phyloP scores from a whole-genome alignment of 2,113 vertebrate species.

The Austrofundulus limnaeus region DNA sequence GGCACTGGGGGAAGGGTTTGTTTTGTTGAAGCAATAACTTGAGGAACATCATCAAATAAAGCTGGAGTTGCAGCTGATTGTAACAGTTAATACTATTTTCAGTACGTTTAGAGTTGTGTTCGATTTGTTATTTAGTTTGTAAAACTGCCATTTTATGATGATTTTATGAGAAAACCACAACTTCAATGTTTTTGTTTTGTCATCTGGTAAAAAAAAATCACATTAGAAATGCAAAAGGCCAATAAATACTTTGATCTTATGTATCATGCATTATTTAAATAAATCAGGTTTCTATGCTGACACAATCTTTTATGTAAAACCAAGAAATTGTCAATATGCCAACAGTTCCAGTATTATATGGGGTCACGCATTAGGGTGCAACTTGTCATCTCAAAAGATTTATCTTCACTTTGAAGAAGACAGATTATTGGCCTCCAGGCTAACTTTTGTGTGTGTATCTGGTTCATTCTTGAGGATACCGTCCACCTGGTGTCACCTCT shows the following conservation, averaged over 20 bases:
- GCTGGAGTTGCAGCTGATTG: background rate
- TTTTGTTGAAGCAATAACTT: background rate
- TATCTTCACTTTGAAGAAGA: slow-evolving; percentile 10
- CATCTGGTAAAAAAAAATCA: background rate
- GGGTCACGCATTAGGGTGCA: background rate
- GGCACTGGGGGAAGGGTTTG: slow-evolving; percentile 16
- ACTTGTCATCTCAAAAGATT: slow-evolving; percentile 13
- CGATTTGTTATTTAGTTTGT: background rate
- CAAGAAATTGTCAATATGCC: background rate
- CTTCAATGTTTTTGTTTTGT: background rate
- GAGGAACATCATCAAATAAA: slow-evolving; percentile 11
- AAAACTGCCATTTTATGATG: background rate
- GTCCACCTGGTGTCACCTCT: slow-evolving; percentile 72
- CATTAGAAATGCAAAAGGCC: background rate
- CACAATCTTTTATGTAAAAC: background rate
- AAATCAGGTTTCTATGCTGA: background rate
- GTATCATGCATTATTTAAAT: background rate
- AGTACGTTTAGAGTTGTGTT: background rate
- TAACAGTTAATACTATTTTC: background rate
- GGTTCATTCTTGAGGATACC: slow-evolving; percentile 40
- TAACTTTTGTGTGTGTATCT: slow-evolving; percentile 12
- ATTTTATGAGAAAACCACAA: too few relatives aligned
- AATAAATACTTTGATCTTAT: background rate
- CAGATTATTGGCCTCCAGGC: background rate
- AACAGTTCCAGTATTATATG: background rate